Percentiles rank a stretch among this genome's conserved stretches.
Evolutionary conservation across 2,888 invertebrate species (phyloP).

Genomic region (Hydraecia micacea): DNA sequence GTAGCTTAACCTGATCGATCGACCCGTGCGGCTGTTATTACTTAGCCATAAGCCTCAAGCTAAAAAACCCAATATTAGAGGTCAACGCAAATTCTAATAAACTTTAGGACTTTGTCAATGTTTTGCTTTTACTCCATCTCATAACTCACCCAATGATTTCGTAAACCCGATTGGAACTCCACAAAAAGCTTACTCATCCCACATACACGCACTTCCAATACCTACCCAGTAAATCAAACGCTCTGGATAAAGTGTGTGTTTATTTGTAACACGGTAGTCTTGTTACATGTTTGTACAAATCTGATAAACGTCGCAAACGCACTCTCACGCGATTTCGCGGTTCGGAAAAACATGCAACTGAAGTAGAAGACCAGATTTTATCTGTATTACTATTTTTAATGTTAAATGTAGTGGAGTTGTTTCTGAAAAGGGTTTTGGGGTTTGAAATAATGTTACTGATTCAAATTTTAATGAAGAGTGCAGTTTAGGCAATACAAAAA

Average conservation of each 20-base stretch:
- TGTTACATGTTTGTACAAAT: slow-evolving; percentile 80
- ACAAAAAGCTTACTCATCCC: slow-evolving; percentile 47
- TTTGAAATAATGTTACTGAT: background rate
- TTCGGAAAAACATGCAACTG: slow-evolving; percentile 65
- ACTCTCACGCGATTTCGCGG: slow-evolving; percentile 78
- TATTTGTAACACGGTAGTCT: slow-evolving; percentile 79
- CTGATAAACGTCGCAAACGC: slow-evolving; percentile 75
- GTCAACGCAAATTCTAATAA: background rate
- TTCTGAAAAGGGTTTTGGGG: slow-evolving; percentile 16
- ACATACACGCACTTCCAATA: slow-evolving; percentile 58
- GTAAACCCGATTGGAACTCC: background rate
- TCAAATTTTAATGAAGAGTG: background rate
- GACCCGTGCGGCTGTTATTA: background rate
- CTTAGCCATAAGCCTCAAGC: background rate
- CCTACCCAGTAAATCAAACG: slow-evolving; percentile 72
- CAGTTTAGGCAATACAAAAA: background rate
- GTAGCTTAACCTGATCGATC: too few relatives aligned
- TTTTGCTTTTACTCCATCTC: slow-evolving; percentile 1
- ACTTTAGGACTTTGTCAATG: background rate
- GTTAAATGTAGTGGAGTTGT: slow-evolving; percentile 24
- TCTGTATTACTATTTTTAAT: slow-evolving; percentile 57
- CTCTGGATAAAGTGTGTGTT: slow-evolving; percentile 70
- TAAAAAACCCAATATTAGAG: too few relatives aligned
- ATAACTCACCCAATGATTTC: slow-evolving; percentile 11
- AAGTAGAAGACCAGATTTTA: slow-evolving; percentile 60